Evolutionary conservation across 35 echinoderm and acorn worm species (phyloP).

Genomic region (Eucidaris tribuloides): DNA sequence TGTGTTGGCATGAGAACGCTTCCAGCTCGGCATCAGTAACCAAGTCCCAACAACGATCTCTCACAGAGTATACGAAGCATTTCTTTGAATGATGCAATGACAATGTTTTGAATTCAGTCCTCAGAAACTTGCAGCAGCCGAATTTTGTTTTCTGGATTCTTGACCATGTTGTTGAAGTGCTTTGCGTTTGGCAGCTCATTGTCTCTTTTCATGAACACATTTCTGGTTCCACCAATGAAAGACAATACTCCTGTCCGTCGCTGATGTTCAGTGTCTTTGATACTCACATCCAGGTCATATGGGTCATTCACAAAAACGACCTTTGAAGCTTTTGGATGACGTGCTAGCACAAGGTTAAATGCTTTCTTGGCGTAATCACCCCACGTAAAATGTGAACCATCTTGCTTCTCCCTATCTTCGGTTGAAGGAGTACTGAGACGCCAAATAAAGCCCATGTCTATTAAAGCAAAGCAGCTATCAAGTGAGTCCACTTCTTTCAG

Average conservation of each 20-base stretch:
- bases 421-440: background rate
- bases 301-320: background rate
- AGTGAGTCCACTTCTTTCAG: background rate
- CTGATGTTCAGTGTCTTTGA: too few relatives aligned
- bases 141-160: constrained; percentile 44
- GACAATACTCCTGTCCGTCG: too few relatives aligned
- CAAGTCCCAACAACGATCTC: constrained; percentile 10
- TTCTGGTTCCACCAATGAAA: too few relatives aligned
- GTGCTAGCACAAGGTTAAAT: background rate
- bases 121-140: constrained; percentile 26
- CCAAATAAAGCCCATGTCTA: constrained; percentile 1
- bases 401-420: constrained; percentile 1
- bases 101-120: background rate
- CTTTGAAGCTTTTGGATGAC: background rate
- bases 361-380: background rate
- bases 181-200: background rate
- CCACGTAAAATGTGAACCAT: too few relatives aligned
- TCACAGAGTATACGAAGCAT: constrained; percentile 15
- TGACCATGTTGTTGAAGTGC: background rate
- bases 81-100: constrained; percentile 7
- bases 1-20: constrained; percentile 3
- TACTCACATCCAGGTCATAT: too few relatives aligned
- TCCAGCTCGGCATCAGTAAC: constrained; percentile 6
- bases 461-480: background rate
- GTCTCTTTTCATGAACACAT: constrained; percentile 14